These are phyloP conservation scores for Gavialis gangeticus DNA, from an alignment of 2,113 vertebrate genomes.

Conservation along the genomic window DNA sequence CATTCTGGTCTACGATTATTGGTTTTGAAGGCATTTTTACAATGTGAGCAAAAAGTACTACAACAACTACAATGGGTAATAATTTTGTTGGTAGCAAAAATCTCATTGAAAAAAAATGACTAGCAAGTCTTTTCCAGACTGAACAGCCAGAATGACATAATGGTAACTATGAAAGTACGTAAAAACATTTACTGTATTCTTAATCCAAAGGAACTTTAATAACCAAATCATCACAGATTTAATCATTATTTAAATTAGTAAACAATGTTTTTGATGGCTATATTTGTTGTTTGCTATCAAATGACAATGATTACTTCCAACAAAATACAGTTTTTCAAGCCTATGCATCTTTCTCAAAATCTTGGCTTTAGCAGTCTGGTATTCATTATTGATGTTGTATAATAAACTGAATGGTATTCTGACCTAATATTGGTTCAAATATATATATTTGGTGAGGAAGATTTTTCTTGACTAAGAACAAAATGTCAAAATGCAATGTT, in stretches of 20 bases:
- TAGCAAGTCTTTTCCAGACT: neutral
- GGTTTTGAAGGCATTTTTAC: neutral
- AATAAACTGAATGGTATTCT: neutral
- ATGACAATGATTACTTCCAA: neutral
- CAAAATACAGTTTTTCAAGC: neutral
- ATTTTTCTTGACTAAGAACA: no score
- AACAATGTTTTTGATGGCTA: neutral
- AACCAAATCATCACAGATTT: neutral
- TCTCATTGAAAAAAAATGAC: neutral
- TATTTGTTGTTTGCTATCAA: neutral
- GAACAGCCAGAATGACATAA: neutral
- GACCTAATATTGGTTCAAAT: neutral
- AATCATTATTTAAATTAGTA: neutral
- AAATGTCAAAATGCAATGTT: no score
- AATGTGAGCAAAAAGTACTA: neutral
- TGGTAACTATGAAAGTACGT: accelerated
- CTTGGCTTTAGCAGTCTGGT: neutral
- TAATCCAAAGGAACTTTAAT: neutral
- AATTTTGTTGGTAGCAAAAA: neutral
- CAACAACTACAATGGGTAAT: neutral
- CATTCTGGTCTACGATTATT: neutral
- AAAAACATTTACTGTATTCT: neutral
- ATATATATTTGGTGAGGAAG: neutral
- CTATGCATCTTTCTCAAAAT: neutral
- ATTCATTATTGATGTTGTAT: neutral